phyloP scores from a whole-genome alignment of 2,888 invertebrate species.

The Xanthorhoe designata region DNA sequence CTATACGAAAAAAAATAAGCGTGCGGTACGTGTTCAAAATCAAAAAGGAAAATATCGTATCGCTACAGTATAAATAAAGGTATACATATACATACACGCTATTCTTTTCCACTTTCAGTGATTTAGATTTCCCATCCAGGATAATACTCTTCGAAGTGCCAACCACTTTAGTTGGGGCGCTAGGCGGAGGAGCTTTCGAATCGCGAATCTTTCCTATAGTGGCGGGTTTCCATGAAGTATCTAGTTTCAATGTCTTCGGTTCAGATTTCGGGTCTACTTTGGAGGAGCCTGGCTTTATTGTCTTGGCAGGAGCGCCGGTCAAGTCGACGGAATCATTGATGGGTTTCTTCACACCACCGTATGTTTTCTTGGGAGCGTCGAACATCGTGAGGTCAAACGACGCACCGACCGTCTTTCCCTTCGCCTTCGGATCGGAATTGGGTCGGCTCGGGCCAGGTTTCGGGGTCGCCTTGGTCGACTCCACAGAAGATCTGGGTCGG shows the following conservation, averaged over 20 bases:
- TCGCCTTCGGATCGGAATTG: background rate
- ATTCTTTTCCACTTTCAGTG: conserved; percentile 33
- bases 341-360: conserved; percentile 6
- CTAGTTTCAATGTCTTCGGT: background rate
- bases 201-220: background rate
- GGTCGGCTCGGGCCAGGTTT: background rate
- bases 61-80: background rate
- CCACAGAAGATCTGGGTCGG: background rate
- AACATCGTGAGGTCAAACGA: conserved; percentile 42
- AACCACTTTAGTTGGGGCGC: conserved; percentile 37
- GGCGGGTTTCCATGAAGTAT: background rate
- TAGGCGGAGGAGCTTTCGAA: conserved; percentile 17
- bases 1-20: no score
- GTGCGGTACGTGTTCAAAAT: no score
- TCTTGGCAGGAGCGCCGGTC: conserved; percentile 3
- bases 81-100: conserved; percentile 24
- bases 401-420: background rate
- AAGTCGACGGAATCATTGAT: conserved; percentile 31
- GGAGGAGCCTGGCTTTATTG: background rate
- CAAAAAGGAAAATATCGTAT: no score
- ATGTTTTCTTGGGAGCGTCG: background rate
- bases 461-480: background rate
- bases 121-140: conserved; percentile 44
- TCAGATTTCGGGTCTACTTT: background rate
- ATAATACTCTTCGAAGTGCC: conserved; percentile 56